Evolutionary conservation across 2,888 invertebrate species (phyloP), one percentile per base, ranked within the genome.

Genomic region (Ornithoptera alexandrae): DNA sequence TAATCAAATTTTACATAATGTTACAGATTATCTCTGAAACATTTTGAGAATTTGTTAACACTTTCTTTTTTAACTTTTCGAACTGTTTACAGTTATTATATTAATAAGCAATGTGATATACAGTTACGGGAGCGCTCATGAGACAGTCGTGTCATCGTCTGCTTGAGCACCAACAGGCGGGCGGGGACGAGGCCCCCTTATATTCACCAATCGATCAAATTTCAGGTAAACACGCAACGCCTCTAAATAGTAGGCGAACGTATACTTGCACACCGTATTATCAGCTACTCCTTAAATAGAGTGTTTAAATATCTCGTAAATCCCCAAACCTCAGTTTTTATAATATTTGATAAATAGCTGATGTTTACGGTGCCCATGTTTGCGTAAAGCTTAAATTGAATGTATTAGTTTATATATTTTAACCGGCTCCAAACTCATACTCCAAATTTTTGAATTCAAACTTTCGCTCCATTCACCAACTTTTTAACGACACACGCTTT

Each of bases 61-160:
- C 1, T 53, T 53, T 53, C 18, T 53, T n/a, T 2, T 53, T 46
- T 46, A 46, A 46, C n/a, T 53, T 53, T 8, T n/a, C 8, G 18
- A 53, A n/a, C 50, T 17, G 15, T 4, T 53, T 53, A 53, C 4
- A 6, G 6, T 7, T 18, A n/a, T 39, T 36, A 39, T 61, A 61
- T 61, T 39, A 39, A 61, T 36, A 36, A 20, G n/a, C 24, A 7
- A 42, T 22, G 46, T 68, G 17, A 18, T 20, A 22, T 22, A 58
- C 81, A 91, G 92, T 86, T 86, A 88, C 87, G 87, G 89, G 90
- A 87, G 89, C 89, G 92, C 92, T 88, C 90, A 93, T 93, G 93
- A 93, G 93, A 91, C 93, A 93, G 84, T 93, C 93, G 88, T 92
- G 93, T 81, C 93, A 93, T 79, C 93, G 92, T 79, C 88, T 93